phyloP scores from a whole-genome alignment of 2,113 vertebrate genomes.

The Oplegnathus fasciatus region DNA sequence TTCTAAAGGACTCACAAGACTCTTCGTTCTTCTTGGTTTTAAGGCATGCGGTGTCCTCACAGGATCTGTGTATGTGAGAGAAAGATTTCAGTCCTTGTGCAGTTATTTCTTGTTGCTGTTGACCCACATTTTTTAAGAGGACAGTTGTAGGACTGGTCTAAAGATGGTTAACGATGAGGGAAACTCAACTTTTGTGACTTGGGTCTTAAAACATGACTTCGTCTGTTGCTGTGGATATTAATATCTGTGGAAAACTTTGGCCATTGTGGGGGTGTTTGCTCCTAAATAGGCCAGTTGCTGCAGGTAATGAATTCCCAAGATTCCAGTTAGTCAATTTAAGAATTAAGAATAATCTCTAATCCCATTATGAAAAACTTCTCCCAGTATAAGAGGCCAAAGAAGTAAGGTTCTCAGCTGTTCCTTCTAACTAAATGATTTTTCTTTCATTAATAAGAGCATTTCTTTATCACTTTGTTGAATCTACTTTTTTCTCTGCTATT shows the following conservation, averaged over 20 bases:
- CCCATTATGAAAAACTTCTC: not conserved
- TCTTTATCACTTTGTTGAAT: not conserved
- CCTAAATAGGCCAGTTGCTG: not conserved
- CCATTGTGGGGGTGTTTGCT: not conserved
- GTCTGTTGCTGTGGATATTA: not conserved
- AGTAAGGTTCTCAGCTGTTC: not conserved
- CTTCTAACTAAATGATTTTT: not conserved
- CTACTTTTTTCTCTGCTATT: not conserved
- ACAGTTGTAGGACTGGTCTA: not conserved
- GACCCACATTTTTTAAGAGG: not conserved
- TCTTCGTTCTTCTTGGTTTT: not conserved
- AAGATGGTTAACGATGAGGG: not conserved
- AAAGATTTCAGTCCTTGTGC: not conserved
- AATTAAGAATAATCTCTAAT: not conserved
- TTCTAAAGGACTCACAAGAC: slow-evolving; percentile 41
- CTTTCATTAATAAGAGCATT: not conserved
- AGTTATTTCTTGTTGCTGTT: not conserved
- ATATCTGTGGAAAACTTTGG: not conserved
- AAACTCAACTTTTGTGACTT: not conserved
- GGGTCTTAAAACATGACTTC: not conserved
- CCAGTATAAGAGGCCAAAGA: not conserved
- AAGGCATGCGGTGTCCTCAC: slow-evolving; percentile 21
- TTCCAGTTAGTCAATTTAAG: not conserved
- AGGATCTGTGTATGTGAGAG: not conserved
- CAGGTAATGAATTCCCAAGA: not conserved